Evolutionary conservation across 2,888 invertebrate genomes (phyloP).

Genomic region (Rosalia funebris): DNA sequence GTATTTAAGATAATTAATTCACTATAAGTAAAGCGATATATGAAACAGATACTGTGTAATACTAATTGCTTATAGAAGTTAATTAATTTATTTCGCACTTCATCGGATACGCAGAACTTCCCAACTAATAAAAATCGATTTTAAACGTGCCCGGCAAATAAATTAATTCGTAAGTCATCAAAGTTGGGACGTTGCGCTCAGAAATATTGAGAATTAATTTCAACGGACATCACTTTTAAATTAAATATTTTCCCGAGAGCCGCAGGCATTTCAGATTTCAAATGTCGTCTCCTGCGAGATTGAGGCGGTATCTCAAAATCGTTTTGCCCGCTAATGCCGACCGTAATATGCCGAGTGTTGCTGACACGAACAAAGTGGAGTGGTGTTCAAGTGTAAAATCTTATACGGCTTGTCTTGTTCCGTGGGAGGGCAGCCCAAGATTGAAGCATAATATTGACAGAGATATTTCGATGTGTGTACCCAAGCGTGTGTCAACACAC

Average conservation of each 20-base stretch:
- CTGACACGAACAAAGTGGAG: conserved; percentile 45
- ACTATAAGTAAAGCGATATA: too few relatives aligned
- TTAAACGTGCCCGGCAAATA: conserved; percentile 17
- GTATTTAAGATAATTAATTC: too few relatives aligned
- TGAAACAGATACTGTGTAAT: too few relatives aligned
- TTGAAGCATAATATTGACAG: conserved; percentile 58
- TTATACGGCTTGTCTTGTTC: conserved; percentile 48
- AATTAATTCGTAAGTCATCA: conserved; percentile 16
- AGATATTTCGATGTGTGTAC: conserved; percentile 53
- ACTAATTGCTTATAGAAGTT: too few relatives aligned
- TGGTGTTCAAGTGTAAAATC: conserved; percentile 50
- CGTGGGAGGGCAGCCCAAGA: conserved; percentile 47
- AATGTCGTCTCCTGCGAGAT: not conserved
- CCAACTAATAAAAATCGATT: conserved; percentile 2
- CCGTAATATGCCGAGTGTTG: too few relatives aligned
- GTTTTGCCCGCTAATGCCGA: too few relatives aligned
- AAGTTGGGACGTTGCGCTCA: conserved; percentile 12
- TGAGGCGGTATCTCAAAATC: too few relatives aligned
- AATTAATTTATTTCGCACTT: not conserved
- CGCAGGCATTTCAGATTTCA: not conserved
- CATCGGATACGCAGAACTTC: not conserved
- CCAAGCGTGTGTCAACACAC: conserved; percentile 52
- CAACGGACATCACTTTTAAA: conserved; percentile 30
- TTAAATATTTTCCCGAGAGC: conserved; percentile 19
- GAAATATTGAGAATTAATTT: conserved; percentile 35